Percentiles rank a stretch among this genome's conserved stretches.
These are phyloP conservation scores for Pungitius pungitius DNA, from an alignment of 2,113 vertebrate species.

Conservation along the genomic window DNA sequence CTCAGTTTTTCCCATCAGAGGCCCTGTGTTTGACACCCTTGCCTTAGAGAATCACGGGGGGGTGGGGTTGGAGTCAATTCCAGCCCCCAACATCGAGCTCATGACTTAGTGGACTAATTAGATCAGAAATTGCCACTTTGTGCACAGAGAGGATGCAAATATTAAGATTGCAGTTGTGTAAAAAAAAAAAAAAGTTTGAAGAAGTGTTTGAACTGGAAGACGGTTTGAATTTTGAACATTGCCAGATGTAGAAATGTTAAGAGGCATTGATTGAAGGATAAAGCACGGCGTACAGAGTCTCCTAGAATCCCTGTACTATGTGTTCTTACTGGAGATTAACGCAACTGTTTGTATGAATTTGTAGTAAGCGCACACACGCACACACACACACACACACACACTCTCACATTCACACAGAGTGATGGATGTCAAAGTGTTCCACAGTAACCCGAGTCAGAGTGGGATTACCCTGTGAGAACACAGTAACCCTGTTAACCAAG, in stretches of 20 bases:
- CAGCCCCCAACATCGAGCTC: no score
- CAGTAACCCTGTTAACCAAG: slow-evolving; percentile 57
- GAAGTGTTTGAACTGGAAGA: not conserved
- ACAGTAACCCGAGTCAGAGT: slow-evolving; percentile 35
- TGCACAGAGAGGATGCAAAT: not conserved
- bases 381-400: not conserved
- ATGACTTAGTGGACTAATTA: not conserved
- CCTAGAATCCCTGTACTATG: no score
- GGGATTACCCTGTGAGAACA: slow-evolving; percentile 61
- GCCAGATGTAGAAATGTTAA: not conserved
- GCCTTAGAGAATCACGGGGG: no score
- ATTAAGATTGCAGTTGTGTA: not conserved
- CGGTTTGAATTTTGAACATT: not conserved
- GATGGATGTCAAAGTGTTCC: slow-evolving; percentile 10
- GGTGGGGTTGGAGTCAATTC: no score
- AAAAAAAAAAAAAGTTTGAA: not conserved
- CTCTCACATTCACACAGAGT: not conserved
- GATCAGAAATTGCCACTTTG: not conserved
- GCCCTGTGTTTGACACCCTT: no score
- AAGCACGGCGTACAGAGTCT: not conserved
- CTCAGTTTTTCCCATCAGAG: no score
- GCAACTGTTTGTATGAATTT: not conserved
- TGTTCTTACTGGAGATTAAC: not conserved
- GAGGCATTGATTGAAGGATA: not conserved
- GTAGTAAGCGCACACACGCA: not conserved